A percentile compares a stretch with the other conserved stretches of the same genome.
Evolutionary conservation across 2,888 invertebrate species (phyloP).

Genomic region (Tanypteryx hageni): DNA sequence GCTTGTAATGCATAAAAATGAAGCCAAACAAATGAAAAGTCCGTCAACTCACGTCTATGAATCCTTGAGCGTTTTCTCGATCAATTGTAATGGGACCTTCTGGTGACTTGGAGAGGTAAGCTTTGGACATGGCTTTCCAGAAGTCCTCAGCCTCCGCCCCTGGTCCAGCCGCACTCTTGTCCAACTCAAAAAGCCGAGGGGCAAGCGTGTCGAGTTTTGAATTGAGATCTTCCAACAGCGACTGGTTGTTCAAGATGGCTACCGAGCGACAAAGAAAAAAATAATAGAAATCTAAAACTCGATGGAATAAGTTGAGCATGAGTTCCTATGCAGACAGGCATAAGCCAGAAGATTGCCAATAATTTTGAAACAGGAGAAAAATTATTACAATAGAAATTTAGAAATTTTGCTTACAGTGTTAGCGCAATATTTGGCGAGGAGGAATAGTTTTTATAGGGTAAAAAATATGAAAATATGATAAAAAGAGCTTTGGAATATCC

Average conservation of each 20-base stretch:
- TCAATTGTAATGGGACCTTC: background rate
- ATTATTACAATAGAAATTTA: no score
- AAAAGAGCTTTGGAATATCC: no score
- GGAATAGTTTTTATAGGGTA: no score
- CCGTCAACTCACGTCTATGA: conserved; percentile 61
- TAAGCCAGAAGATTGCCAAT: no score
- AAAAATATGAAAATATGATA: no score
- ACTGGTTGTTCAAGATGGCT: conserved; percentile 67
- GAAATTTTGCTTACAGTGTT: no score
- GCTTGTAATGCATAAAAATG: background rate
- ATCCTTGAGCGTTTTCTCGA: conserved; percentile 10
- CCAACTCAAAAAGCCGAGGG: conserved; percentile 68
- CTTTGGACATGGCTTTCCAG: conserved; percentile 49
- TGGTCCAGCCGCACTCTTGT: conserved; percentile 30
- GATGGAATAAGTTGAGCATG: no score
- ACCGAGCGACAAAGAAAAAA: conserved; percentile 9
- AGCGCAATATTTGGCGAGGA: no score
- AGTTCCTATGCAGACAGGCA: no score
- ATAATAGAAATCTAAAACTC: background rate
- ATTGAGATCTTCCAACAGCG: conserved; percentile 68
- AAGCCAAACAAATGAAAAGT: background rate
- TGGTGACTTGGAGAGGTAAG: conserved; percentile 33
- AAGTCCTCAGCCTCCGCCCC: background rate
- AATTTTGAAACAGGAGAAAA: no score
- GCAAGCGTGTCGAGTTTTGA: conserved; percentile 68